A percentile compares a stretch with the other conserved stretches of the same genome.
Conservation (phyloP, 2,888 invertebrate genomes). For the Tetanocera ferruginea region DNA sequence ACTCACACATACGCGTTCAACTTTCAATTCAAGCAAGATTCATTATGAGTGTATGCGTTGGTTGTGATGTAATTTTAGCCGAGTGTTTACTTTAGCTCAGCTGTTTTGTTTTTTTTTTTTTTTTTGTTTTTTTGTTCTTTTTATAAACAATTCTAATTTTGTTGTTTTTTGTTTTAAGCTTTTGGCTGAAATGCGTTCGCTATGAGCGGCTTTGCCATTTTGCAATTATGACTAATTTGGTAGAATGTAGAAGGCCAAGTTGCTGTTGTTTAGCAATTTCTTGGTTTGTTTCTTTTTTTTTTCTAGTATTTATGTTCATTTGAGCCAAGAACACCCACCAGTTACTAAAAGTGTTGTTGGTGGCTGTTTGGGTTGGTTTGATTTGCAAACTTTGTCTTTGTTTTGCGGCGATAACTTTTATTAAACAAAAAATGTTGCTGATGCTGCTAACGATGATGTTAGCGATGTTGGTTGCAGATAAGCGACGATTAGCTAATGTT, state of each 20-base stretch:
- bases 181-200: too few species aligned
- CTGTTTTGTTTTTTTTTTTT: too few species aligned
- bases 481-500: neutral
- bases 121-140: too few species aligned
- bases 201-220: neutral
- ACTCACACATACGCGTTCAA: too few species aligned
- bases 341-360: too few species aligned
- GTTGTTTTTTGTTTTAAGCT: too few species aligned
- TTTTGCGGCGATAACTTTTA: neutral
- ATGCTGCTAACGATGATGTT: neutral
- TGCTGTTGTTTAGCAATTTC: neutral
- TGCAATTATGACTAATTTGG: conserved; percentile 30
- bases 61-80: conserved; percentile 12
- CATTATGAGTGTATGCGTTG: neutral
- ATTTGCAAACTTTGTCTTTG: neutral
- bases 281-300: neutral
- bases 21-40: neutral
- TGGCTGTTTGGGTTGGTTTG: neutral
- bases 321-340: conserved; percentile 20
- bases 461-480: neutral
- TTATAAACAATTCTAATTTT: too few species aligned
- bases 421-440: neutral
- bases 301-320: neutral
- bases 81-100: neutral
- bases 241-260: conserved; percentile 31